Percentiles rank a stretch among this genome's conserved stretches.
Conservation (phyloP, 2,888 invertebrate genomes). For the Tanypteryx hageni region DNA sequence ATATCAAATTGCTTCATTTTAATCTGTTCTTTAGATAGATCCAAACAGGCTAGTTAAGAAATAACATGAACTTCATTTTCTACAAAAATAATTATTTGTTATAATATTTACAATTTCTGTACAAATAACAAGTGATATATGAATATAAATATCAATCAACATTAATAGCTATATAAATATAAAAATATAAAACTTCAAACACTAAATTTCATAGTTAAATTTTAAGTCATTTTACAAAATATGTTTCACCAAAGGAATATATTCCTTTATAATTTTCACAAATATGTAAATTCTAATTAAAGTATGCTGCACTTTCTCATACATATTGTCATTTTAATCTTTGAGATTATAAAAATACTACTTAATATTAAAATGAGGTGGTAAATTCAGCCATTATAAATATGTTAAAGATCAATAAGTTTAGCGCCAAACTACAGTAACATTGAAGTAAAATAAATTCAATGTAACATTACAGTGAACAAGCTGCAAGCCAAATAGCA, state of each 20-base stretch:
- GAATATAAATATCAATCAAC: background rate
- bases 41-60: too few species aligned
- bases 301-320: background rate
- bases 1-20: too few species aligned
- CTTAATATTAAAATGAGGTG: too few species aligned
- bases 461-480: too few species aligned
- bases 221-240: background rate
- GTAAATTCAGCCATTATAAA: too few species aligned
- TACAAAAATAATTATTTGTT: background rate
- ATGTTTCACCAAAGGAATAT: background rate
- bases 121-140: background rate
- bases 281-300: background rate
- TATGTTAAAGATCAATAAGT: background rate
- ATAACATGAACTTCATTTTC: background rate
- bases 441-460: too few species aligned
- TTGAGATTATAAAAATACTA: background rate
- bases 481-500: too few species aligned
- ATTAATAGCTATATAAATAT: background rate
- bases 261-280: background rate
- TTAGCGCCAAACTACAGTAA: background rate
- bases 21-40: too few species aligned
- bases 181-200: constrained; percentile 1
- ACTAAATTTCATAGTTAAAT: background rate
- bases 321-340: background rate
- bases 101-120: background rate